phyloP scores from a whole-genome alignment of 2,797 vertebrate genomes.

The Spinibarbus caldwelli region DNA sequence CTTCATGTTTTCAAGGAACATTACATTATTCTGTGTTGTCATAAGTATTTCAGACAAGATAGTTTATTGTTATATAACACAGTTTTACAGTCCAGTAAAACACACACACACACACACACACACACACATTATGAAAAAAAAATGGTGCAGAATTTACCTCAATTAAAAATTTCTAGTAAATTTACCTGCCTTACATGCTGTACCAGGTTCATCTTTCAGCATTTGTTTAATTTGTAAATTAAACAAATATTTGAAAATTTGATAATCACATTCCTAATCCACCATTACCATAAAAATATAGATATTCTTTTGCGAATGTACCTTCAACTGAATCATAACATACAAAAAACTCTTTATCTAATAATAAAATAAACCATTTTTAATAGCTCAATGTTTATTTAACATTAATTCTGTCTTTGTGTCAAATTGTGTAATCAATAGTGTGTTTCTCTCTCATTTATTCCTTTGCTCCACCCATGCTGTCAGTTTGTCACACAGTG shows the following conservation, averaged over 20 bases:
- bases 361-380: neutral
- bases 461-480: constrained; percentile 11
- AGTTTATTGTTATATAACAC: neutral
- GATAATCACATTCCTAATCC: neutral
- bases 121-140: no score
- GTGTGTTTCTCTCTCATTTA: neutral
- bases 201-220: neutral
- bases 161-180: neutral
- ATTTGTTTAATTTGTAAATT: constrained; percentile 3
- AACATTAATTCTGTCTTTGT: neutral
- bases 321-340: neutral
- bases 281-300: neutral
- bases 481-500: constrained; percentile 40
- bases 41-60: neutral
- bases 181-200: neutral
- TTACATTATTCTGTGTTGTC: neutral
- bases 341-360: neutral
- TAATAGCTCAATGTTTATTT: neutral
- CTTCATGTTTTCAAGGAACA: neutral
- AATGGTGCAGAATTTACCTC: neutral
- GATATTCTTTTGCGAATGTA: neutral
- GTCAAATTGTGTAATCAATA: neutral
- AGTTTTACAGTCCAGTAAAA: neutral
- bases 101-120: no score
- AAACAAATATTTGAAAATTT: constrained; percentile 9